These are phyloP conservation scores for Limnephilus marmoratus DNA, from an alignment of 2,888 invertebrate genomes.

Conservation along the genomic window DNA sequence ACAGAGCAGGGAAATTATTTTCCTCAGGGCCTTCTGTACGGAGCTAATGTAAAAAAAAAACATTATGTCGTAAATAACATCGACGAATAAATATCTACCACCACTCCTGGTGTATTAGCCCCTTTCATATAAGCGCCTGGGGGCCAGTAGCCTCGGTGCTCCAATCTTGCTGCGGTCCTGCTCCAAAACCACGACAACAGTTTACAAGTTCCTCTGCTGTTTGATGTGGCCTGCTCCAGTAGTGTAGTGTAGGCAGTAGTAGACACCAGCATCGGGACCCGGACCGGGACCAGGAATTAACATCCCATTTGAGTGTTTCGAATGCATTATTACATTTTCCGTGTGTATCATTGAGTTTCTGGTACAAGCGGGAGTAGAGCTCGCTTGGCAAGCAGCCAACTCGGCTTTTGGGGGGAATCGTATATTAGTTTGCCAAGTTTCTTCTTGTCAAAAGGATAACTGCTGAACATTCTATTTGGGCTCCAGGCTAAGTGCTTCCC, in stretches of 20 bases:
- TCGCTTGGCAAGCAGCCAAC: slow-evolving; percentile 9
- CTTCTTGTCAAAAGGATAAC: slow-evolving; percentile 39
- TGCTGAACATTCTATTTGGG: neutral
- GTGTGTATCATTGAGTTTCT: slow-evolving; percentile 22
- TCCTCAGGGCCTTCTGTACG: too few relatives aligned
- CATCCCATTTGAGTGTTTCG: slow-evolving; percentile 33
- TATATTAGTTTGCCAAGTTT: slow-evolving; percentile 41
- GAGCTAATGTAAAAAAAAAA: too few relatives aligned
- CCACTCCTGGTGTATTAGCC: neutral
- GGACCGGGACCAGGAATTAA: slow-evolving; percentile 3
- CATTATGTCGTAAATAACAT: too few relatives aligned
- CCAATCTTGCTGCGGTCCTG: neutral
- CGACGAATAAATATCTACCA: too few relatives aligned
- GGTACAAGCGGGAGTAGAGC: neutral
- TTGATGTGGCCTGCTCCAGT: slow-evolving; percentile 22
- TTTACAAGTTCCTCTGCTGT: neutral
- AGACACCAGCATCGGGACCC: neutral
- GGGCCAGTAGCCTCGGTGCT: neutral
- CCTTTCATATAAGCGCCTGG: neutral
- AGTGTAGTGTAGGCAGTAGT: neutral
- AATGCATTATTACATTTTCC: slow-evolving; percentile 38
- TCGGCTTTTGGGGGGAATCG: slow-evolving; percentile 31
- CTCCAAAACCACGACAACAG: neutral
- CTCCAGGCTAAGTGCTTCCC: slow-evolving; percentile 22
- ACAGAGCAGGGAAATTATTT: too few relatives aligned